Evolutionary conservation across 2,888 invertebrate species (phyloP).

Genomic region (Epirrhoe alternata): DNA sequence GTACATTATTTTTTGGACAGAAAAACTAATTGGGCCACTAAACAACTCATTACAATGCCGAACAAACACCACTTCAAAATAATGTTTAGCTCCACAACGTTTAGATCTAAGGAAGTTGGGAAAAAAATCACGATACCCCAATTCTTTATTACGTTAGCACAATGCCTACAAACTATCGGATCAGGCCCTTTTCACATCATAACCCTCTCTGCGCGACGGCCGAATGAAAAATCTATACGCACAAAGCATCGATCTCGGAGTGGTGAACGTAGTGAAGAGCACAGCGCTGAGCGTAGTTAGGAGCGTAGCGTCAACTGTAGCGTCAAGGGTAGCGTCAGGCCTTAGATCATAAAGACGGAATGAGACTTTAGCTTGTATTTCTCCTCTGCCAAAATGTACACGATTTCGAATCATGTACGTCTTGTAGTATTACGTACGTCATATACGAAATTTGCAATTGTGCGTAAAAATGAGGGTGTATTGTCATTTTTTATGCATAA

Average conservation of each 20-base stretch:
- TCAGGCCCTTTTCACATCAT: conserved; percentile 39
- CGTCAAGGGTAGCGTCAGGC: neutral
- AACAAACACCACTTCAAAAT: neutral
- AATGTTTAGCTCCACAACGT: neutral
- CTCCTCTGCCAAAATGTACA: too few species aligned
- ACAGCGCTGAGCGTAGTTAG: neutral
- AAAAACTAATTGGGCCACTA: too few species aligned
- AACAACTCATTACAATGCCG: too few species aligned
- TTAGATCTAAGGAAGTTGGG: neutral
- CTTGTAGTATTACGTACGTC: too few species aligned
- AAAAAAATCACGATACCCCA: conserved; percentile 4
- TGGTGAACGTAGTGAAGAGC: neutral
- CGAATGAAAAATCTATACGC: conserved; percentile 43
- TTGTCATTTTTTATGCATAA: too few species aligned
- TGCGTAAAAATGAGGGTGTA: too few species aligned
- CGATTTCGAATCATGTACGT: too few species aligned
- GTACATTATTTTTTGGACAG: too few species aligned
- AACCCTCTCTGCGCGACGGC: conserved; percentile 35
- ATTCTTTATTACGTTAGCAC: conserved; percentile 24
- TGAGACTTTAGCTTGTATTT: too few species aligned
- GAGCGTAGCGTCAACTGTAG: neutral
- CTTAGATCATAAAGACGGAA: too few species aligned
- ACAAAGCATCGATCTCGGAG: conserved; percentile 37
- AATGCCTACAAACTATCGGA: conserved; percentile 32
- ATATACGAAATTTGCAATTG: too few species aligned